Conservation (phyloP, 2,113 vertebrate genomes). For the Macrotus californicus region DNA sequence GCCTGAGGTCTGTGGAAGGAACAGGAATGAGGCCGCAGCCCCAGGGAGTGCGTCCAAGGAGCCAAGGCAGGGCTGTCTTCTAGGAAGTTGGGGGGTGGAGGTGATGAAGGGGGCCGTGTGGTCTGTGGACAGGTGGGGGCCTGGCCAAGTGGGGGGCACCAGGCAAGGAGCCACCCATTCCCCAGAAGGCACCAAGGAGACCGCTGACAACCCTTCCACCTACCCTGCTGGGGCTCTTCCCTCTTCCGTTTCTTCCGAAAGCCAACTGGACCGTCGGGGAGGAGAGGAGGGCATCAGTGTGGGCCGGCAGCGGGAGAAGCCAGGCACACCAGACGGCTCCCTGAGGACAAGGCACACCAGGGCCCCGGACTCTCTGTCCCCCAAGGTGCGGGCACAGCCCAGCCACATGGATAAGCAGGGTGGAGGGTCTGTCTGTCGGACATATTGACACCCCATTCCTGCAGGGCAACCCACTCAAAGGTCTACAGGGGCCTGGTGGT, state of each 20-base stretch:
- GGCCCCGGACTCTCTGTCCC: background rate
- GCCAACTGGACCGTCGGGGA: constrained; percentile 80
- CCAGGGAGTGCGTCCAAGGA: background rate
- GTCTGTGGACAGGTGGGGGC: background rate
- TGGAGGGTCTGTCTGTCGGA: fast-evolving
- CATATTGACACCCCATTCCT: background rate
- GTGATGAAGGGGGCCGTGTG: background rate
- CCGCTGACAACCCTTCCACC: background rate
- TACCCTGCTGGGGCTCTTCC: constrained; percentile 79
- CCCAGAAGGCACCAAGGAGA: background rate
- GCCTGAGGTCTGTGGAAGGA: constrained; percentile 73
- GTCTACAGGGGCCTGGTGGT: background rate
- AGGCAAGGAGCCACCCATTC: background rate
- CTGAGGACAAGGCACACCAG: background rate
- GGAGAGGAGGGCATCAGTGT: background rate
- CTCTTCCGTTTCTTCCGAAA: constrained; percentile 84
- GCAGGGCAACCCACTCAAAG: background rate
- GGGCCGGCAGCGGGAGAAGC: background rate
- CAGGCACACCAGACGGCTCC: background rate
- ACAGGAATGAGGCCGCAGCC: background rate
- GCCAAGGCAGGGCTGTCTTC: background rate
- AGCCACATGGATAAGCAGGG: background rate
- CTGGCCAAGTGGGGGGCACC: too few species aligned
- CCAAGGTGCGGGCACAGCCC: background rate
- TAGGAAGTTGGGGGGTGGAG: too few species aligned